These are phyloP conservation scores for Armadillidium nasatum DNA, from an alignment of 1,140 invertebrate genomes.

Conservation along the genomic window DNA sequence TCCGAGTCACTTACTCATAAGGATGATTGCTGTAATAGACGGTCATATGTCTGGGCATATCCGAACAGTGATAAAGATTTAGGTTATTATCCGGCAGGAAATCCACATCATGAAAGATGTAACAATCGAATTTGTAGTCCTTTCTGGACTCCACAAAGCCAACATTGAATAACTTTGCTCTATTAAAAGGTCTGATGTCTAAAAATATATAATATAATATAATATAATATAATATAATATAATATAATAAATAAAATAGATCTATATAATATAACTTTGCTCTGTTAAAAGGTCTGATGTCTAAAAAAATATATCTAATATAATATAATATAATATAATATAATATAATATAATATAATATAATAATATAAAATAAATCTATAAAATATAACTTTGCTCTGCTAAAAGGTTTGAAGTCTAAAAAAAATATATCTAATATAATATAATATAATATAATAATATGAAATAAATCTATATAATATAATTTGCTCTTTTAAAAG, in stretches of 20 bases:
- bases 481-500: constrained; percentile 78
- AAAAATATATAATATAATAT: not conserved
- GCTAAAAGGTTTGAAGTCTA: constrained; percentile 80
- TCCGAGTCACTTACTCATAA: not conserved
- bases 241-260: constrained; percentile 55
- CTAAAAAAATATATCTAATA: not conserved
- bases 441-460: not conserved
- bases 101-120: constrained; percentile 94
- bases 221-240: no score
- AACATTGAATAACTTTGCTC: constrained; percentile 90
- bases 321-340: not conserved
- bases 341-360: no score
- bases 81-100: constrained; percentile 85
- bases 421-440: not conserved
- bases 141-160: constrained; percentile 82
- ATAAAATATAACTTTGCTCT: constrained; percentile 91
- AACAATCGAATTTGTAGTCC: constrained; percentile 71
- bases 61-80: constrained; percentile 86
- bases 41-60: constrained; percentile 83
- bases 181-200: constrained; percentile 63
- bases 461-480: no score
- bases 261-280: constrained; percentile 95
- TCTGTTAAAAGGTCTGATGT: constrained; percentile 65
- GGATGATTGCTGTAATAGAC: constrained; percentile 50
- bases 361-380: no score